Percentiles rank a stretch among this genome's conserved stretches.
These are phyloP conservation scores for Cynopterus brachyotis DNA, from an alignment of 2,113 vertebrate species.

Conservation along the genomic window DNA sequence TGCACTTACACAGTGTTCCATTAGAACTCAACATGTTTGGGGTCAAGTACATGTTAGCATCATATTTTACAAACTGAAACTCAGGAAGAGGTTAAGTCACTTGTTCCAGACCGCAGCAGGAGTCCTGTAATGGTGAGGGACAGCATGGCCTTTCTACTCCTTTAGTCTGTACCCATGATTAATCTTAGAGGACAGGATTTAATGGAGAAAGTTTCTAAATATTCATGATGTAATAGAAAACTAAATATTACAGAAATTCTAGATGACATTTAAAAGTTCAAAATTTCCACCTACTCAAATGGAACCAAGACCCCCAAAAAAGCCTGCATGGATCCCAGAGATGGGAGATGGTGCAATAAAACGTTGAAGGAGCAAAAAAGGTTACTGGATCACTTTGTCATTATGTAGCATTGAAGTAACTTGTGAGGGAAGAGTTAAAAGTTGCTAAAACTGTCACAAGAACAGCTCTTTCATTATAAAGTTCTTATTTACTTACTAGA, in stretches of 20 bases:
- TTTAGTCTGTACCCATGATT: neutral
- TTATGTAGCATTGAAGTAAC: neutral
- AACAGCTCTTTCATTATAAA: neutral
- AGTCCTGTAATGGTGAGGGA: neutral
- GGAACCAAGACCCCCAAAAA: neutral
- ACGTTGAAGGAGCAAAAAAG: neutral
- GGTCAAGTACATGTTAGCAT: neutral
- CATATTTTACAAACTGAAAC: neutral
- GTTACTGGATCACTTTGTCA: neutral
- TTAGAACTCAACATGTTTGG: neutral
- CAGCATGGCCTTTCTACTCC: neutral
- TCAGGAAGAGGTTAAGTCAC: neutral
- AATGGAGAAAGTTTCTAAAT: neutral
- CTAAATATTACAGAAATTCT: conserved; percentile 4
- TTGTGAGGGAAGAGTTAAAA: neutral
- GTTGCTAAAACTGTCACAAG: neutral
- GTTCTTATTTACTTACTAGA: conserved; percentile 23
- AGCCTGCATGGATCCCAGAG: neutral
- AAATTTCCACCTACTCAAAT: neutral
- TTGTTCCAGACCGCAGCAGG: neutral
- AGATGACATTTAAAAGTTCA: neutral
- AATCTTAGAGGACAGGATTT: neutral
- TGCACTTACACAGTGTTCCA: neutral
- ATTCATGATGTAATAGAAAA: neutral
- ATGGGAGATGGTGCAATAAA: neutral